phyloP scores from a whole-genome alignment of 37 sponge, comb jelly and placozoan species.

The Amphimedon queenslandica region DNA sequence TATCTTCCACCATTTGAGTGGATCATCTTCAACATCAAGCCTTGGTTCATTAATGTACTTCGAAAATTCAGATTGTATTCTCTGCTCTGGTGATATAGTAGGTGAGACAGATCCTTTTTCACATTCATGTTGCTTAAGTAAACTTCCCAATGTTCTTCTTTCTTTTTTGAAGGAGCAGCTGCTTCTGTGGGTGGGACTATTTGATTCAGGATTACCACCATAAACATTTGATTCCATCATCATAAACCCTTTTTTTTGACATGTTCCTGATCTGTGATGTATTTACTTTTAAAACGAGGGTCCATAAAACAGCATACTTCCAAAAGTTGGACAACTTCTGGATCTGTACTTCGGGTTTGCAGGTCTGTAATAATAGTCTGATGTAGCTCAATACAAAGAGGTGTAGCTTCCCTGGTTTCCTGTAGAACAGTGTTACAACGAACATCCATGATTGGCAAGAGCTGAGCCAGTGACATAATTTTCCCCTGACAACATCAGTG shows the following conservation, averaged over 20 bases:
- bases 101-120: neutral
- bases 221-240: neutral
- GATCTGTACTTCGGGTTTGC: neutral
- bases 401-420: neutral
- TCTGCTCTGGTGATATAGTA: neutral
- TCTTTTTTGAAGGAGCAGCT: conserved; percentile 1
- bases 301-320: conserved; percentile 8
- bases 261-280: neutral
- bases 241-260: neutral
- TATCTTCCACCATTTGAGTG: conserved; percentile 33
- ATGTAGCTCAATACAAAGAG: conserved; percentile 14
- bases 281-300: conserved; percentile 18
- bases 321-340: conserved; percentile 10
- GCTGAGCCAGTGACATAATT: conserved; percentile 12
- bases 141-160: neutral
- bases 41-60: neutral
- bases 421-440: neutral
- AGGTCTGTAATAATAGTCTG: neutral
- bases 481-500: conserved; percentile 22
- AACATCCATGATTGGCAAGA: conserved; percentile 5
- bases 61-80: neutral
- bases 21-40: conserved; percentile 2
- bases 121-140: neutral
- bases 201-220: neutral
- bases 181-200: neutral